Evolutionary conservation across 2,113 vertebrate genomes (phyloP).

Genomic region (Poicephalus meyeri): DNA sequence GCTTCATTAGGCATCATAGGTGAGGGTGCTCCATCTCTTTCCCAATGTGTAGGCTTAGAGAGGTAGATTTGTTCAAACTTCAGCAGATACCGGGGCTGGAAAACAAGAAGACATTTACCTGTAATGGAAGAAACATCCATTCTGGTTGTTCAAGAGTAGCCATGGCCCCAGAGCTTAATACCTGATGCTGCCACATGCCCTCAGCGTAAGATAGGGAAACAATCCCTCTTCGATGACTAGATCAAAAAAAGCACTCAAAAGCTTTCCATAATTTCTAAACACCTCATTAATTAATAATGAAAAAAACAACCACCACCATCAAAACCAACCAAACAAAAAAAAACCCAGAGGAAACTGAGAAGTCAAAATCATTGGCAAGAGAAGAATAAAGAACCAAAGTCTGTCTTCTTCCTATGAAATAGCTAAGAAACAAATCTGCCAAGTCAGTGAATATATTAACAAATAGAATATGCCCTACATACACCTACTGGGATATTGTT

Average conservation of each 20-base stretch:
- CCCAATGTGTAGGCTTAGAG: conserved; percentile 98
- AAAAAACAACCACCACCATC: neutral
- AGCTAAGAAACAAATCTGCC: neutral
- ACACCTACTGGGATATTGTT: neutral
- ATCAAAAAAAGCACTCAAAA: neutral
- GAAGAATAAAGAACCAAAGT: neutral
- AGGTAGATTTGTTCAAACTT: conserved; percentile 99
- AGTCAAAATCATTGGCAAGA: neutral
- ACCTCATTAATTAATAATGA: neutral
- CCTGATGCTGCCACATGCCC: neutral
- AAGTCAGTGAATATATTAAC: neutral
- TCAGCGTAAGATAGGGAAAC: neutral
- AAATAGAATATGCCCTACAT: neutral
- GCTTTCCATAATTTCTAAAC: neutral
- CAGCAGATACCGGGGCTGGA: conserved; percentile 91
- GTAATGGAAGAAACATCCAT: neutral
- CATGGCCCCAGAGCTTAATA: neutral
- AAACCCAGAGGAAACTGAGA: neutral
- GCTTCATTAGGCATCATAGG: conserved; percentile 99
- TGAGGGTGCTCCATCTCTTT: conserved; percentile 95
- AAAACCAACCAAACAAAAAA: neutral
- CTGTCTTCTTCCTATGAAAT: neutral
- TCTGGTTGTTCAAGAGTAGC: neutral
- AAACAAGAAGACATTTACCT: neutral
- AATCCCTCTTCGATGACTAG: neutral